Base-by-base conservation (phyloP, 2,888 invertebrate species). In the Vanessa cardui region DNA sequence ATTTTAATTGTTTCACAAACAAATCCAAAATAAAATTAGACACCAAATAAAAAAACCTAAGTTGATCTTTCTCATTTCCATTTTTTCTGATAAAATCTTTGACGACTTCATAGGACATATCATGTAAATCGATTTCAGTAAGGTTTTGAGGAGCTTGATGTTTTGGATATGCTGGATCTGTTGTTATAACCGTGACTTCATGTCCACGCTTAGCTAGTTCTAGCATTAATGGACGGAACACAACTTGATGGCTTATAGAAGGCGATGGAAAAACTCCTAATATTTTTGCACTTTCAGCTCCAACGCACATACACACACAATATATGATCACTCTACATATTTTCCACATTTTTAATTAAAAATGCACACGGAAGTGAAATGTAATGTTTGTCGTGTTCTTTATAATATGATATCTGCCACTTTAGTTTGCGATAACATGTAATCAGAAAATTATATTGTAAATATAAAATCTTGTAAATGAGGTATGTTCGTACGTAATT, bases 161-260 rank as follows among this genome's bases (percentile, higher is more conserved):
- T 44, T 86, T 84, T 31, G 72, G 67, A 65, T 73, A 73, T 5
- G 72, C 77, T 0, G 88, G 86, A 70, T 86, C 69, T 12, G 90
- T 59, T 2, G 89, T 86, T 5, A 87, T 69, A 0, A 88, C 75
- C 0, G 83, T 79, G 0, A 92, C 69, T 64, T 90, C 78, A 69
- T 92, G 91, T 2, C 39, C 39, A 39, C 90, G 20, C 58, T 70
- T 76, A 0, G 79, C 80, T 39, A 92, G 69, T 52, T 83, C 85
- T 15, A 80, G 75, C 31, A 83, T 79, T 1, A 90, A 66, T 20
- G 80, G 77, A 18, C 80, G 84, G 83, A 80, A 78, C 2, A 77
- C 76, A 18, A 73, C 44, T 64, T 76, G 75, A 68, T 76, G 77
- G 66, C 93, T 93, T 62, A 91, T 84, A 0, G 85, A 84, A 1